Percentiles rank a stretch among this genome's conserved stretches.
Conservation (phyloP, 2,888 invertebrate genomes). For the Drosophila atripex region DNA sequence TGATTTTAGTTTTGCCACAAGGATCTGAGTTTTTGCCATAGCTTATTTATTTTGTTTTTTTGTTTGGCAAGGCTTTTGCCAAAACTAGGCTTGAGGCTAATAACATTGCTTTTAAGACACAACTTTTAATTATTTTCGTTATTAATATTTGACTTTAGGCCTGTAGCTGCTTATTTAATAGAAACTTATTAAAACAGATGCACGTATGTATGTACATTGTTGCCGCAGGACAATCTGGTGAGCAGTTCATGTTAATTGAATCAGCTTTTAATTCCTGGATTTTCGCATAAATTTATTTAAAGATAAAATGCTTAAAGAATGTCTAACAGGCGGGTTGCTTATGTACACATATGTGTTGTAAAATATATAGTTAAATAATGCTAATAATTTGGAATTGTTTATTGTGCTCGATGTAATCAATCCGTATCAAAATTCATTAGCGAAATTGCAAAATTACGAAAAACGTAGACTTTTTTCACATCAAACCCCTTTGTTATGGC, state of each 20-base stretch:
- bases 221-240: neutral
- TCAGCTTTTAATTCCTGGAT: neutral
- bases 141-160: neutral
- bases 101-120: slow-evolving; percentile 1
- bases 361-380: neutral
- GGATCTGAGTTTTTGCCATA: neutral
- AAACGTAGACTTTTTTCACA: neutral
- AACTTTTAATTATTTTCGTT: neutral
- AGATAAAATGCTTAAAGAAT: neutral
- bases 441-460: neutral
- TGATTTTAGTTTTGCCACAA: slow-evolving; percentile 64
- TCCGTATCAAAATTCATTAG: neutral
- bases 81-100: neutral
- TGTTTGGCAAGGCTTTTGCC: neutral
- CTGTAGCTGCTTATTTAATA: slow-evolving; percentile 1
- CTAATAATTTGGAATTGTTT: neutral
- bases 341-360: too few species aligned
- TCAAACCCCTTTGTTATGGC: neutral
- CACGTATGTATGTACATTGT: neutral
- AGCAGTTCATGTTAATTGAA: slow-evolving; percentile 2
- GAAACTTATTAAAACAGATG: neutral
- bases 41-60: neutral
- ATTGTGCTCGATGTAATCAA: neutral
- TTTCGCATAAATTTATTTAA: slow-evolving; percentile 1
- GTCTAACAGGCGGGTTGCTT: neutral